These are phyloP conservation scores for Mimumesa dahlbomi DNA, from an alignment of 2,888 invertebrate genomes.

Conservation along the genomic window DNA sequence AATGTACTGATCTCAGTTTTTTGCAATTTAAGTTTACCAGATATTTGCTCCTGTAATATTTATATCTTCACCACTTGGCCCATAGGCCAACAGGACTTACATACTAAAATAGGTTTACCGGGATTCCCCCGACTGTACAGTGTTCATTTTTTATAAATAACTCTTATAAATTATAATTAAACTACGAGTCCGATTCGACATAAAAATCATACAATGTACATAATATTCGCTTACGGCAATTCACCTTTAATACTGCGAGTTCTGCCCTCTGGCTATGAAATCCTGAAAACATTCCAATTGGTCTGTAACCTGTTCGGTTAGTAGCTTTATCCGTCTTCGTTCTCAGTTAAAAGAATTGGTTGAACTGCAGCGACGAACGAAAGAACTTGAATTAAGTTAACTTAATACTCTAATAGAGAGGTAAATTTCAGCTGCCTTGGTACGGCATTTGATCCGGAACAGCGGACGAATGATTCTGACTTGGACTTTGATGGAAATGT, in stretches of 20 bases:
- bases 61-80: conserved; percentile 42
- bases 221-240: conserved; percentile 65
- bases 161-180: conserved; percentile 72
- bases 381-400: conserved; percentile 56
- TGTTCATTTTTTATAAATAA: conserved; percentile 73
- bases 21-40: conserved; percentile 32
- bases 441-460: conserved; percentile 80
- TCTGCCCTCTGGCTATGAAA: conserved; percentile 47
- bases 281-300: conserved; percentile 28
- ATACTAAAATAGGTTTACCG: conserved; percentile 60
- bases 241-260: conserved; percentile 76
- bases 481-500: conserved; percentile 78
- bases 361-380: conserved; percentile 42
- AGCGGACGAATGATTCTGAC: conserved; percentile 78
- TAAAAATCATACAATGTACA: conserved; percentile 63
- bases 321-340: conserved; percentile 12
- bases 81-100: conserved; percentile 49
- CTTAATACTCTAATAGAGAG: conserved; percentile 75
- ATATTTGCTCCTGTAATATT: conserved; percentile 27
- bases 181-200: conserved; percentile 53
- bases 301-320: conserved; percentile 32
- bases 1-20: conserved; percentile 17
- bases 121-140: conserved; percentile 72
- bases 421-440: conserved; percentile 80
- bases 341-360: conserved; percentile 21